phyloP scores from a whole-genome alignment of 30 jellyfish, hydroid and myxozoan genomes.

The Turritopsis dohrnii region DNA sequence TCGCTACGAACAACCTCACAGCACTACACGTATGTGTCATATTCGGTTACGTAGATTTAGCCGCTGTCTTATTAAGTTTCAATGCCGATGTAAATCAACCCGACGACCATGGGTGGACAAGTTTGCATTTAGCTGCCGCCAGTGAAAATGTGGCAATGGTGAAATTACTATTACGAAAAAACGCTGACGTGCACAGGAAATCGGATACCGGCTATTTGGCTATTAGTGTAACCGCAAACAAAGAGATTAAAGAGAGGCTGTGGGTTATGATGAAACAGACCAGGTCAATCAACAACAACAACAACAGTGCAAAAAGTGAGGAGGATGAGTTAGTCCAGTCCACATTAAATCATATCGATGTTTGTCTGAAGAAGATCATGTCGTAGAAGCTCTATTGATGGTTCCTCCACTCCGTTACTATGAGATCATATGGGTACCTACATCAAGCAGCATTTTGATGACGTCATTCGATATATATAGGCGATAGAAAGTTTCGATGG shows the following conservation, averaged over 20 bases:
- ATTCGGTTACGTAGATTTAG: not conserved
- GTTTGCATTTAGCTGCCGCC: not conserved
- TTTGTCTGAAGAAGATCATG: not conserved
- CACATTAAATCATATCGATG: not conserved
- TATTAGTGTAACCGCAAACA: not conserved
- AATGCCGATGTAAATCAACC: not conserved
- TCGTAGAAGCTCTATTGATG: no score
- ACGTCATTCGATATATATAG: no score
- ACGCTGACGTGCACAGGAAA: not conserved
- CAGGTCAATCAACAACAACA: not conserved
- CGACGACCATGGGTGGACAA: not conserved
- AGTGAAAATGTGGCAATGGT: not conserved
- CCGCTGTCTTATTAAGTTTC: not conserved
- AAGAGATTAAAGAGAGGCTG: not conserved
- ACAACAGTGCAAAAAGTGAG: not conserved
- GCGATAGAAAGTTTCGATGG: no score
- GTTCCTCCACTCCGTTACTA: no score
- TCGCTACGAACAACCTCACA: not conserved
- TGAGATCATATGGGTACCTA: no score
- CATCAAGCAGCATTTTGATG: no score
- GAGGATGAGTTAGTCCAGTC: not conserved
- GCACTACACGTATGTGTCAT: not conserved
- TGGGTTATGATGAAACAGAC: not conserved
- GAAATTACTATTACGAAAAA: not conserved
- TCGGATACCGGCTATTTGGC: not conserved